Conservation (phyloP, 2,113 vertebrate species). For the Edolisoma coerulescens region DNA sequence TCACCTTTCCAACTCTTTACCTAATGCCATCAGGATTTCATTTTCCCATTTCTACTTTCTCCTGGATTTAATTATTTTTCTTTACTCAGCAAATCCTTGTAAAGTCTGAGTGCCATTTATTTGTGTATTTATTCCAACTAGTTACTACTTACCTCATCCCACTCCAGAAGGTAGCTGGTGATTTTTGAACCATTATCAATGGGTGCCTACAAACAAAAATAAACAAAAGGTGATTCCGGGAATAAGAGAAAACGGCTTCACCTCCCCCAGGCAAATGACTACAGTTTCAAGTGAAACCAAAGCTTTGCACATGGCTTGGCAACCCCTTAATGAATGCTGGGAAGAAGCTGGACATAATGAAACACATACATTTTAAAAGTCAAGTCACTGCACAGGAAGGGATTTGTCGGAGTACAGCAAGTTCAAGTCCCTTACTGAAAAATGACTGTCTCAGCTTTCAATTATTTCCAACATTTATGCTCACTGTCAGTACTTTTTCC, state of each 20-base stretch:
- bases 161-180: conserved; percentile 95
- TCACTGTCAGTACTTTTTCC: neutral
- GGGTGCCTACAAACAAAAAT: conserved; percentile 79
- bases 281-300: neutral
- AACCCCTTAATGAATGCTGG: neutral
- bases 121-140: neutral
- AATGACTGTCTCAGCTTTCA: neutral
- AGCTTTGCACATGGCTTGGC: conserved; percentile 10
- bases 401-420: neutral
- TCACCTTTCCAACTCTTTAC: conserved; percentile 6
- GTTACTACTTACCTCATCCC: conserved; percentile 88
- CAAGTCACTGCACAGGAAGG: neutral
- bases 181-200: conserved; percentile 97
- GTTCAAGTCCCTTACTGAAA: conserved; percentile 2
- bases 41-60: neutral
- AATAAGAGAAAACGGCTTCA: neutral
- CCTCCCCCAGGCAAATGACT: neutral
- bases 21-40: conserved; percentile 14
- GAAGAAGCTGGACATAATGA: conserved; percentile 14
- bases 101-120: neutral
- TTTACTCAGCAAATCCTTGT: neutral
- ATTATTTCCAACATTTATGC: neutral
- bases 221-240: neutral
- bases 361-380: conserved; percentile 26
- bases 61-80: neutral